Conservation (phyloP, 2,797 vertebrate species). For the Hozukius guyotensis region DNA sequence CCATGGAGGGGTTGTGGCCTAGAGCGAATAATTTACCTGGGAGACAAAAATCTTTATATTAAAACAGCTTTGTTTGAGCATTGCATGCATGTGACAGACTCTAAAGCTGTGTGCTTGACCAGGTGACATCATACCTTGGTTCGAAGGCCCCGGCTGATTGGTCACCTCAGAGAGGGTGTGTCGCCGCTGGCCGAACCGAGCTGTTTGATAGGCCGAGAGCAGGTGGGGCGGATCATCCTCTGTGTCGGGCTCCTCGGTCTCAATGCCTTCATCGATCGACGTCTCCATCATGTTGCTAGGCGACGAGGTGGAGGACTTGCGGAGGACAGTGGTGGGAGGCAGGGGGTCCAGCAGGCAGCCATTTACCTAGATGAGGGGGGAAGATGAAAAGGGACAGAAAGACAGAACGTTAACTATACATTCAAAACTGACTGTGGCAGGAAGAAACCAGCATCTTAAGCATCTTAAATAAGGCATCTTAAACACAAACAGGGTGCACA, state of each 20-base stretch:
- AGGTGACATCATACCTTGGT: constrained; percentile 80
- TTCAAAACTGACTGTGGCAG: neutral
- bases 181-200: constrained; percentile 90
- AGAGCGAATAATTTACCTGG: constrained; percentile 91
- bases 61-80: neutral
- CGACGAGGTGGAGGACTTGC: constrained; percentile 94
- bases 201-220: constrained; percentile 90
- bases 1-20: constrained; percentile 90
- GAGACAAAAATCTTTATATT: neutral
- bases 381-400: neutral
- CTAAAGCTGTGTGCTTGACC: neutral
- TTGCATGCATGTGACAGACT: neutral
- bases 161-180: constrained; percentile 97
- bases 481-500: neutral
- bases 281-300: constrained; percentile 99
- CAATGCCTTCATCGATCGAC: constrained; percentile 96
- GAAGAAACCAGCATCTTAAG: neutral
- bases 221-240: constrained; percentile 91
- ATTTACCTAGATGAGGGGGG: constrained; percentile 84
- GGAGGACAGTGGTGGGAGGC: constrained; percentile 84
- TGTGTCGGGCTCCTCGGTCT: constrained; percentile 89
- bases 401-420: neutral
- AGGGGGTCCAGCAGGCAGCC: constrained; percentile 96
- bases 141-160: constrained; percentile 87
- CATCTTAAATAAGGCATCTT: neutral